These are phyloP conservation scores for Bombus turneri DNA, from an alignment of 1,140 invertebrate genomes.

Conservation along the genomic window DNA sequence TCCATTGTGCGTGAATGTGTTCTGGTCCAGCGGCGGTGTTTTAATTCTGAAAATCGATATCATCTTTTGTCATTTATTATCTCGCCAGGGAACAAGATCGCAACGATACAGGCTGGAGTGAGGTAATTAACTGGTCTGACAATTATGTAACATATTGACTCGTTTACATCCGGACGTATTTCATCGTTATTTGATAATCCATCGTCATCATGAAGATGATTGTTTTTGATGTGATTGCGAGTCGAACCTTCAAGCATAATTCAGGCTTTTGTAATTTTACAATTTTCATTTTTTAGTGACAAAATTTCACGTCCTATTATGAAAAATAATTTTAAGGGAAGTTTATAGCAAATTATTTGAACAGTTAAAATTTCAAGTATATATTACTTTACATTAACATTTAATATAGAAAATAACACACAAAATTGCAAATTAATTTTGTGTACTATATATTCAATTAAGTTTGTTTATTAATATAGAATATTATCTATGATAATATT, in stretches of 20 bases:
- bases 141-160: constrained; percentile 66
- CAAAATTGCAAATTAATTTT: too few relatives aligned
- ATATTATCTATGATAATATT: too few relatives aligned
- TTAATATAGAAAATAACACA: too few relatives aligned
- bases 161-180: constrained; percentile 22
- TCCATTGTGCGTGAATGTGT: not conserved
- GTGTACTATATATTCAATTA: too few relatives aligned
- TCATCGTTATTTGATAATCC: constrained; percentile 29
- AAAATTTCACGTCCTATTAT: not conserved
- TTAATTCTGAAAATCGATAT: constrained; percentile 34
- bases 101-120: not conserved
- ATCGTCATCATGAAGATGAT: not conserved
- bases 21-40: not conserved
- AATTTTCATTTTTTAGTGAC: not conserved
- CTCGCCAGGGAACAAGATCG: not conserved
- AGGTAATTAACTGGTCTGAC: constrained; percentile 63
- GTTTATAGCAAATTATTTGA: not conserved
- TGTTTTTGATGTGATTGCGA: not conserved
- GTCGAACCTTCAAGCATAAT: too few relatives aligned
- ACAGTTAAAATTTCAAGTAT: not conserved
- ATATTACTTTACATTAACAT: not conserved
- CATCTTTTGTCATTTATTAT: constrained; percentile 51
- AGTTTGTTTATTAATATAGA: too few relatives aligned
- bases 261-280: not conserved
- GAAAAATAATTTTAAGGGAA: not conserved